Percentiles rank a stretch among this genome's conserved stretches.
Evolutionary conservation across 2,888 invertebrate genomes (phyloP).

Genomic region (Clanis bilineata): DNA sequence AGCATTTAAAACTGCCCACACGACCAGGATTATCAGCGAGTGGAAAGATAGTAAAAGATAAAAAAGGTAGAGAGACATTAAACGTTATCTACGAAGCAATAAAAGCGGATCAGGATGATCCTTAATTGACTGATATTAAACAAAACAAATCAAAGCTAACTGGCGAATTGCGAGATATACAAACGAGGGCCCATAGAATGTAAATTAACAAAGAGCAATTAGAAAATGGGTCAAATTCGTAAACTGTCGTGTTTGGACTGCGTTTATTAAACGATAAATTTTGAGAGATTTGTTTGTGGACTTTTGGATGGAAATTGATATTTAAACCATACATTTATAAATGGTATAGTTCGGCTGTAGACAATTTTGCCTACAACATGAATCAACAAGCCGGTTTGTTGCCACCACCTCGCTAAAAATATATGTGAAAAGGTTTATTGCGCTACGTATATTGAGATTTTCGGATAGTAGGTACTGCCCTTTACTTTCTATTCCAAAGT

Average conservation of each 20-base stretch:
- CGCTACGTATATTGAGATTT: no score
- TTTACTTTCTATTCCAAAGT: no score
- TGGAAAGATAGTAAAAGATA: neutral
- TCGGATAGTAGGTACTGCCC: no score
- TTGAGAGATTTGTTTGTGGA: neutral
- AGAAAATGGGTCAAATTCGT: slow-evolving; percentile 43
- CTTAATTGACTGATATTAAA: neutral
- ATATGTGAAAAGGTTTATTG: no score
- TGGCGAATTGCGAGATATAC: neutral
- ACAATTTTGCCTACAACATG: no score
- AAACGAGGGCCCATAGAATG: slow-evolving; percentile 15
- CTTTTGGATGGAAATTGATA: neutral
- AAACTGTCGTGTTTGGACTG: slow-evolving; percentile 19
- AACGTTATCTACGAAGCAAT: neutral
- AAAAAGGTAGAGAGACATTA: neutral
- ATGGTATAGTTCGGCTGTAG: no score
- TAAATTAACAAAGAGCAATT: slow-evolving; percentile 30
- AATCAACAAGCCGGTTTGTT: no score
- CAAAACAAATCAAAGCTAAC: slow-evolving; percentile 8
- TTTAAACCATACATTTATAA: neutral
- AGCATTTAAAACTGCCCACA: neutral
- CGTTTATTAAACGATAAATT: slow-evolving; percentile 9
- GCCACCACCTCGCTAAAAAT: no score
- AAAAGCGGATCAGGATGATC: neutral
- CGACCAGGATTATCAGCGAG: neutral